phyloP scores from a whole-genome alignment of 2,888 invertebrate genomes.

The Mimumesa dahlbomi region DNA sequence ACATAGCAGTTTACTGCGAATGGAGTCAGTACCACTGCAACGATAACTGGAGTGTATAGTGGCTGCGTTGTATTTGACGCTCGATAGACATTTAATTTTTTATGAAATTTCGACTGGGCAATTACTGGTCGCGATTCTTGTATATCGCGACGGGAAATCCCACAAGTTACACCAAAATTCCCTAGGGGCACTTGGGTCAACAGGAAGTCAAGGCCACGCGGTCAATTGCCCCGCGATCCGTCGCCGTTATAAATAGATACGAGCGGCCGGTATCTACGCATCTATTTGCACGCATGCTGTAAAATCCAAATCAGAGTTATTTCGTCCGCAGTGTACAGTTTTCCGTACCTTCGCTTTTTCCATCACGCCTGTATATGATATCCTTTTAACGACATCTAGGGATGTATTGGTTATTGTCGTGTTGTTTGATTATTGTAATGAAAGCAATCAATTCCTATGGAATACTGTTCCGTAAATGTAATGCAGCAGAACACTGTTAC shows the following conservation, averaged over 20 bases:
- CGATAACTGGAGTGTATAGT: no score
- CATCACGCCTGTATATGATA: no score
- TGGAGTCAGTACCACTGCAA: no score
- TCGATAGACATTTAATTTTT: neutral
- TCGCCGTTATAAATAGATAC: constrained; percentile 75
- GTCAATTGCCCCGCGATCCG: constrained; percentile 76
- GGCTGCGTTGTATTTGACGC: neutral
- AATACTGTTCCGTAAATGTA: no score
- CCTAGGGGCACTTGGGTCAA: constrained; percentile 62
- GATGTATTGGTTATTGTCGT: neutral
- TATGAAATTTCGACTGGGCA: neutral
- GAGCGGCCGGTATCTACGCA: constrained; percentile 61
- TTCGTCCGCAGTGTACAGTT: constrained; percentile 5
- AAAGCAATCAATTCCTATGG: no score
- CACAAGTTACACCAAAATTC: constrained; percentile 54
- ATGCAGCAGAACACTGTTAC: no score
- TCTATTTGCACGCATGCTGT: constrained; percentile 65
- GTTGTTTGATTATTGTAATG: no score
- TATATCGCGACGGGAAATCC: constrained; percentile 33
- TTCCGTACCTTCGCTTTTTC: constrained; percentile 16
- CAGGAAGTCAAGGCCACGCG: constrained; percentile 78
- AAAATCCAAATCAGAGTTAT: constrained; percentile 63
- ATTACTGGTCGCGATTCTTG: neutral
- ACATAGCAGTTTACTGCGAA: no score
- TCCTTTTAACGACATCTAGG: no score